Percentiles rank a stretch among this genome's conserved stretches.
phyloP scores from a whole-genome alignment of 1,140 invertebrate genomes.

The Drosophila nannoptera region DNA sequence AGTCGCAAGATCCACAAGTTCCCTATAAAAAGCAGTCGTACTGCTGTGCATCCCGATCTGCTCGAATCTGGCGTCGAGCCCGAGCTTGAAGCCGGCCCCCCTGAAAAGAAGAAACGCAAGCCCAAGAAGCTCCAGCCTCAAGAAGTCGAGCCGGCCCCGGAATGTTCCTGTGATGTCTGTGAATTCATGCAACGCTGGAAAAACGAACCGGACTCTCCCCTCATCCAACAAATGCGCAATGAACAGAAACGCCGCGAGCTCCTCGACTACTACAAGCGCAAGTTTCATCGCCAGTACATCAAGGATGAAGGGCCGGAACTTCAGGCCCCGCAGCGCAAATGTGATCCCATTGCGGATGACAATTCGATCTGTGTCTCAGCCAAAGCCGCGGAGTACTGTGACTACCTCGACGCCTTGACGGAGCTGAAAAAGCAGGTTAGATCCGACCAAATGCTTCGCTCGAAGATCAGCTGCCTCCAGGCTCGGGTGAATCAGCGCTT shows the following conservation, averaged over 20 bases:
- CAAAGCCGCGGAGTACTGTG: slow-evolving; percentile 34
- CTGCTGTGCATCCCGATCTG: too few species aligned
- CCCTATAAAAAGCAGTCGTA: too few species aligned
- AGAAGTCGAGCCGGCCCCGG: too few species aligned
- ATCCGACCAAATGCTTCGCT: too few species aligned
- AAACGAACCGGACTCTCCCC: slow-evolving; percentile 33
- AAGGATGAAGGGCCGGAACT: neutral
- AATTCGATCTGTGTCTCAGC: slow-evolving; percentile 29
- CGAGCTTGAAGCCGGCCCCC: too few species aligned
- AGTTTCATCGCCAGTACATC: slow-evolving; percentile 37
- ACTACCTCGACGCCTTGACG: slow-evolving; percentile 29
- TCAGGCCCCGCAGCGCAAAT: slow-evolving; percentile 16
- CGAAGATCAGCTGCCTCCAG: too few species aligned
- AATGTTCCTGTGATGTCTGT: slow-evolving; percentile 52
- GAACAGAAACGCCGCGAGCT: slow-evolving; percentile 21
- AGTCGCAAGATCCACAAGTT: too few species aligned
- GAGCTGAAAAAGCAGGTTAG: slow-evolving; percentile 17
- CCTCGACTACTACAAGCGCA: slow-evolving; percentile 33
- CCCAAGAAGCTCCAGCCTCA: neutral
- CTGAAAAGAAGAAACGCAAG: neutral
- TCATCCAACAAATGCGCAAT: slow-evolving; percentile 47
- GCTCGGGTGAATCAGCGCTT: too few species aligned
- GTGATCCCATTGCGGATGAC: slow-evolving; percentile 26
- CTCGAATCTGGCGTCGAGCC: too few species aligned
- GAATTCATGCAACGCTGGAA: slow-evolving; percentile 13